Conservation (phyloP, 2,113 vertebrate species). For the Erythrocercus mccallii region DNA sequence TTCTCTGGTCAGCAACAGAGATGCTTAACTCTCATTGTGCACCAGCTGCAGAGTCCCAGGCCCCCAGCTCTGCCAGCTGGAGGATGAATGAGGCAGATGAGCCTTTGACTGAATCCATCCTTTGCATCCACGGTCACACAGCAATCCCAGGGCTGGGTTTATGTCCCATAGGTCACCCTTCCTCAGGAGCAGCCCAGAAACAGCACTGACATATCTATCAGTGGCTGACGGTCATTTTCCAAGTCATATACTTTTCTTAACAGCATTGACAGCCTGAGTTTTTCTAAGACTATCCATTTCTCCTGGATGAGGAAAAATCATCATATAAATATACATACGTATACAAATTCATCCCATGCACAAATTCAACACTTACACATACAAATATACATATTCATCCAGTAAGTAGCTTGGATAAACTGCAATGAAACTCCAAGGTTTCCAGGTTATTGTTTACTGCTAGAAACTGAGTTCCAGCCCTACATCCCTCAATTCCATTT, state of each 20-base stretch:
- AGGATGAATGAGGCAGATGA: not conserved
- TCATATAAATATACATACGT: not conserved
- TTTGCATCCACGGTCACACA: not conserved
- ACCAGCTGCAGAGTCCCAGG: not conserved
- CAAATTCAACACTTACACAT: not conserved
- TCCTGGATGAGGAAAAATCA: not conserved
- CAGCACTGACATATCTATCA: not conserved
- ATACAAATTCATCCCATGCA: not conserved
- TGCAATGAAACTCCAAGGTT: not conserved
- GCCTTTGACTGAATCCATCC: not conserved
- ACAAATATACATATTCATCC: not conserved
- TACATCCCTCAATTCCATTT: not conserved
- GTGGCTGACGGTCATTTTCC: not conserved
- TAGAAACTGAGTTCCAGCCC: not conserved
- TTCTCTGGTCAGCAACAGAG: not conserved
- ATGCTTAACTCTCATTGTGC: not conserved
- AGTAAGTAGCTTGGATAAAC: not conserved
- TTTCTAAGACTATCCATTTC: not conserved
- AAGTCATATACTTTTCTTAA: not conserved
- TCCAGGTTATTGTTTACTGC: not conserved
- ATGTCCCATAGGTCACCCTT: not conserved
- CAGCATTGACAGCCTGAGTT: not conserved
- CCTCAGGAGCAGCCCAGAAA: not conserved
- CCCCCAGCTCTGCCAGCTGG: not conserved
- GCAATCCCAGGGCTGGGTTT: not conserved